These are phyloP conservation scores for Varanus salvator DNA, from an alignment of 2,113 vertebrate species.

Conservation along the genomic window DNA sequence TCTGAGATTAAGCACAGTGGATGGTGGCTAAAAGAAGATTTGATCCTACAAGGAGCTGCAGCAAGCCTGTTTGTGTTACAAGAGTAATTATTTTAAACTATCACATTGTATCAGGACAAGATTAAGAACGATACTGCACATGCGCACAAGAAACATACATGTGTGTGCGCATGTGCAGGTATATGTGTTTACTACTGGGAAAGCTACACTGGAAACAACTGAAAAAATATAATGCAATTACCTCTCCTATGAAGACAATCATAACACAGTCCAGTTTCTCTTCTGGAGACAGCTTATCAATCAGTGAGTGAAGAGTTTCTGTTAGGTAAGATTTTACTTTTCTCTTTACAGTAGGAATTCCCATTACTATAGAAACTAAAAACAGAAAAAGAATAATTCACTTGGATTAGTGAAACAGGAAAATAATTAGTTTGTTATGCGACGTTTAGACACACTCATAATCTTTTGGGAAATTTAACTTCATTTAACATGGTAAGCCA, in stretches of 20 bases:
- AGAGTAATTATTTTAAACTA: background rate
- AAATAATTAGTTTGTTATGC: constrained; percentile 26
- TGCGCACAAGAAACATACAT: background rate
- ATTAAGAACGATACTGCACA: background rate
- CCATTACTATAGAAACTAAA: constrained; percentile 98
- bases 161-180: no score
- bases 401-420: constrained; percentile 27
- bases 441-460: constrained; percentile 30
- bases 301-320: constrained; percentile 95
- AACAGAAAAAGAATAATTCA: constrained; percentile 59
- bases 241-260: constrained; percentile 96
- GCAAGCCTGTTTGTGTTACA: background rate
- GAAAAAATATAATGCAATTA: constrained; percentile 70
- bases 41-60: constrained; percentile 6
- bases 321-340: constrained; percentile 98
- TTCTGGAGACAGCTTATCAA: constrained; percentile 94
- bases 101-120: background rate
- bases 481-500: background rate
- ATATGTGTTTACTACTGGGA: constrained; percentile 5
- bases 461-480: background rate
- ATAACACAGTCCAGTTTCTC: constrained; percentile 97
- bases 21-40: background rate
- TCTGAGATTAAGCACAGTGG: background rate
- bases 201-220: constrained; percentile 13
- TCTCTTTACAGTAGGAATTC: constrained; percentile 97